Evolutionary conservation across 2,113 vertebrate species (phyloP), one percentile per base, ranked within the genome.

Genomic region (Heterochromis multidens): DNA sequence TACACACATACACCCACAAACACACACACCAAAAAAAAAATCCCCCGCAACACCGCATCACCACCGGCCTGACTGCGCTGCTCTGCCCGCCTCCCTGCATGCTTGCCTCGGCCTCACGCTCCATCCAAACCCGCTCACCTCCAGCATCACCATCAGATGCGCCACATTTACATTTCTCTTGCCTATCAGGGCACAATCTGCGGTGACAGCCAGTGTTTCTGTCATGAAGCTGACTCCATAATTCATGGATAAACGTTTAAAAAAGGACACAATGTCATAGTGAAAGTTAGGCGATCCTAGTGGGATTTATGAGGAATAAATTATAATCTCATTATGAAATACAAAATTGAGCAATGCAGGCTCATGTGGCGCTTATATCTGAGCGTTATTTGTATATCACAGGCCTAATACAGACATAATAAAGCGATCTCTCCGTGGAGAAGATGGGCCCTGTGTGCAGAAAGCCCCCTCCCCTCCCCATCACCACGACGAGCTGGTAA

Each of bases 191-290:
- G 43, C 83, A 54, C 72, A 29, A 46, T 58, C 56, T 81, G 83
- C 70, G 56, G 83, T 81, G 85, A 0, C 25, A 12, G 65, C 16
- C 25, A 72, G 67, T 49, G 67, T 49, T 72, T 72, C 67, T 29
- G 40, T 16, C 67, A 29, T 2, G 25, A 52, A 31, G 43, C 67
- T 46, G 67, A 74, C 25, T 21, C 40, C 40, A 31, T 31, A 46
- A 67, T 52, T 52, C 16, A 3, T 3, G 19, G 1, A 35, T 25
- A 14, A 54, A 60, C 77, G 6, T 43, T 25, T 1, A 3, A 59
- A 57, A 58, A 54, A 59, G 57, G 40, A 67, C 61, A 23, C 56
- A 77, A 61, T 83, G 88, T 91, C 89, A 89, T 3, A 54, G 81
- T 9, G 62, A 25, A n/a, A 78, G 59, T 46, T 25, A 65, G 12